Conservation (phyloP, 1,140 invertebrate species). For the Ceratina calcarata region DNA sequence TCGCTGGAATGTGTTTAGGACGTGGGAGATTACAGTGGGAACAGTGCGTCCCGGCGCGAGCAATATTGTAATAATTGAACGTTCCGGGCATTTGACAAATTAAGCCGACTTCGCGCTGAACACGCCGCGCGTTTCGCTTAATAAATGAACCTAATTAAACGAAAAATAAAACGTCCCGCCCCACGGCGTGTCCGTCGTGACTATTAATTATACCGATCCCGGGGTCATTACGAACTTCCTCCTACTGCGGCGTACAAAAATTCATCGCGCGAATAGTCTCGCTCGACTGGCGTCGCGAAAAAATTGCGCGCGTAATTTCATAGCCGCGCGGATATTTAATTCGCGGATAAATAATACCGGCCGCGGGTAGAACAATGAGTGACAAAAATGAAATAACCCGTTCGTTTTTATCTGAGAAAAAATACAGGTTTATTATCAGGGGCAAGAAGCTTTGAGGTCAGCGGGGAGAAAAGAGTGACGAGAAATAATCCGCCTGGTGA, state of each 20-base stretch:
- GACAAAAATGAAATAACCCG: background rate
- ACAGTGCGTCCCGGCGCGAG: slow-evolving; percentile 8
- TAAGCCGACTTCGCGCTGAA: background rate
- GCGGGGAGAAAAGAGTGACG: too few relatives aligned
- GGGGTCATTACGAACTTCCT: slow-evolving; percentile 13
- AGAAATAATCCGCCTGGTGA: too few relatives aligned
- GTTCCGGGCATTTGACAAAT: slow-evolving; percentile 16
- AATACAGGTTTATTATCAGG: too few relatives aligned
- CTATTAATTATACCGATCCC: slow-evolving; percentile 12
- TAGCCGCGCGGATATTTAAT: background rate
- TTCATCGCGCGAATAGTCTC: slow-evolving; percentile 4
- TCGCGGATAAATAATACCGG: slow-evolving; percentile 1
- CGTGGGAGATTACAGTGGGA: background rate
- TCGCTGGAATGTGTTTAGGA: too few relatives aligned
- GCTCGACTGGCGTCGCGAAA: too few relatives aligned
- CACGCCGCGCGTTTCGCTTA: background rate
- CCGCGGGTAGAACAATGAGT: background rate
- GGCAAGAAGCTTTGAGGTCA: too few relatives aligned
- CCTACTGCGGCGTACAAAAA: slow-evolving; percentile 14
- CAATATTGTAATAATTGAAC: slow-evolving; percentile 26
- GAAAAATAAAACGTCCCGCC: slow-evolving; percentile 6
- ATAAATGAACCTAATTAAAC: slow-evolving; percentile 13
- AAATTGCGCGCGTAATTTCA: background rate
- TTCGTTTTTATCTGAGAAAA: too few relatives aligned
- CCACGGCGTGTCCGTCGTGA: background rate